Percentiles rank a stretch among this genome's conserved stretches.
These are phyloP conservation scores for Tetrapedia diversipes DNA, from an alignment of 2,888 invertebrate genomes.

Conservation along the genomic window DNA sequence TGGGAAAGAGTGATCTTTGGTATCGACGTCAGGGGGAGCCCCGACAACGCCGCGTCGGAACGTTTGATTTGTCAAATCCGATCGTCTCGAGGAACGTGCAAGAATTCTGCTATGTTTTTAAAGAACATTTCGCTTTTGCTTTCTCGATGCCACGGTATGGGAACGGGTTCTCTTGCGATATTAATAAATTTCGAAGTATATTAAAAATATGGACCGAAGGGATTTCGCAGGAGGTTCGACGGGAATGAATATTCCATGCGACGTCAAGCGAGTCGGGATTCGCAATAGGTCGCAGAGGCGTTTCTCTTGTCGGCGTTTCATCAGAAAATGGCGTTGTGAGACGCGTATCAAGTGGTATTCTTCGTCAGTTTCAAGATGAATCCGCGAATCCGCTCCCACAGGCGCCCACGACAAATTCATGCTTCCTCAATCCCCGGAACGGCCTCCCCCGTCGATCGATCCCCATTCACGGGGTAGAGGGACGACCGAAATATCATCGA, in stretches of 20 bases:
- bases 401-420: slow-evolving; percentile 41
- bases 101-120: too few relatives aligned
- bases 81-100: background rate
- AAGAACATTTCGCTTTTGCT: too few relatives aligned
- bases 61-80: background rate
- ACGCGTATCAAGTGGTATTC: slow-evolving; percentile 58
- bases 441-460: slow-evolving; percentile 57
- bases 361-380: slow-evolving; percentile 58
- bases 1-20: slow-evolving; percentile 49
- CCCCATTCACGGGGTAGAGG: slow-evolving; percentile 43
- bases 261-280: background rate
- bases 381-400: slow-evolving; percentile 27
- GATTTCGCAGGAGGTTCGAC: background rate
- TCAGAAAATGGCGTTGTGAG: slow-evolving; percentile 59
- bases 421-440: slow-evolving; percentile 49
- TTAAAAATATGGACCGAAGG: background rate
- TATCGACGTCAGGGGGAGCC: slow-evolving; percentile 18
- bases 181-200: too few relatives aligned
- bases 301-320: slow-evolving; percentile 38
- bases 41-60: background rate
- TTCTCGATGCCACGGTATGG: too few relatives aligned
- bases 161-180: too few relatives aligned
- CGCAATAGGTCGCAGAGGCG: background rate
- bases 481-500: slow-evolving; percentile 64
- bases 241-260: slow-evolving; percentile 3